Conservation (phyloP, 2,888 invertebrate species). For the Cryptocheilus praepositus region DNA sequence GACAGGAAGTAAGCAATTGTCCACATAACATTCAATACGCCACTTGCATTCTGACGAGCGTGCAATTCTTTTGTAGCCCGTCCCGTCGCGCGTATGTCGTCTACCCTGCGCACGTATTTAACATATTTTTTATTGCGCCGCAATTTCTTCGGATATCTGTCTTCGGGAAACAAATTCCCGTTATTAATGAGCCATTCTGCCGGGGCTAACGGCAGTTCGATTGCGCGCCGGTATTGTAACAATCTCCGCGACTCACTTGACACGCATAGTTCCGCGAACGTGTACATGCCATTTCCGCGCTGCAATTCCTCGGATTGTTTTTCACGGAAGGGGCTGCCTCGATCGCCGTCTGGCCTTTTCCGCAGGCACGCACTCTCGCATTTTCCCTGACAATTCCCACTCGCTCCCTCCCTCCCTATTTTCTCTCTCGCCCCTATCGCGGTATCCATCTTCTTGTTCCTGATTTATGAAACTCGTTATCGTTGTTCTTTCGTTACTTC, state of each 20-base stretch:
- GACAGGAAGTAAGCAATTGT: too few species aligned
- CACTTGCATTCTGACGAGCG: too few species aligned
- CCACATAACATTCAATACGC: too few species aligned
- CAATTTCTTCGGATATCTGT: too few species aligned
- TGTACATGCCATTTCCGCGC: conserved; percentile 15
- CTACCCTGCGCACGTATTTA: too few species aligned
- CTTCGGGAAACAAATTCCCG: too few species aligned
- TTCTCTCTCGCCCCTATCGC: too few species aligned
- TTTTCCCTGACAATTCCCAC: conserved; percentile 5
- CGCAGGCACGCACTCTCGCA: conserved; percentile 3
- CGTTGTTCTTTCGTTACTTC: conserved; percentile 11
- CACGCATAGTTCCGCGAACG: conserved; percentile 21
- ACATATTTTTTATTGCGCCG: too few species aligned
- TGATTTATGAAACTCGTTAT: conserved; percentile 12
- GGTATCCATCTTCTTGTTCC: background rate
- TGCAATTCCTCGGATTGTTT: conserved; percentile 23
- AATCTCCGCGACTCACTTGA: conserved; percentile 14
- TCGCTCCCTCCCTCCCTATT: too few species aligned
- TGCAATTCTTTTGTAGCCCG: too few species aligned
- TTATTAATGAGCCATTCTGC: too few species aligned
- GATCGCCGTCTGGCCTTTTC: conserved; percentile 1
- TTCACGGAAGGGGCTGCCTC: conserved; percentile 20
- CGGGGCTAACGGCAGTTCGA: background rate
- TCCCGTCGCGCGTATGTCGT: too few species aligned
- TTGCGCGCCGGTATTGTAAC: conserved; percentile 5